These are phyloP conservation scores for Catagonus wagneri DNA, from an alignment of 2,113 vertebrate species.

Conservation along the genomic window DNA sequence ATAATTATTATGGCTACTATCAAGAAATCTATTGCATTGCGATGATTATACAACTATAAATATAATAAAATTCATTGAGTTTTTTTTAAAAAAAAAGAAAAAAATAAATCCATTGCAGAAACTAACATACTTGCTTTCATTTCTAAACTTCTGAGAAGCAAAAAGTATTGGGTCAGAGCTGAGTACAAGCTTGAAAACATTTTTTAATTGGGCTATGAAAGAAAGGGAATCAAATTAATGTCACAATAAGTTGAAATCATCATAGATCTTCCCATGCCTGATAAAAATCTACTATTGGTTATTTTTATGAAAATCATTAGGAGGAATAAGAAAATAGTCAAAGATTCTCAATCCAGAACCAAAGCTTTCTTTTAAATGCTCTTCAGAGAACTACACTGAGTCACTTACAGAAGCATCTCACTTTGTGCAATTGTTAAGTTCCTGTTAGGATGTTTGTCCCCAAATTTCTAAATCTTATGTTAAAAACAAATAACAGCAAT, in stretches of 20 bases:
- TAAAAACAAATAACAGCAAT: conserved; percentile 36
- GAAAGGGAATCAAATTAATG: not conserved
- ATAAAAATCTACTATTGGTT: conserved; percentile 15
- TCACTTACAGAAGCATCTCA: not conserved
- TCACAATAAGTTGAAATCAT: conserved; percentile 6
- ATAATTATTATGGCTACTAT: not conserved
- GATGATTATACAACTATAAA: too few relatives aligned
- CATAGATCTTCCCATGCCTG: not conserved
- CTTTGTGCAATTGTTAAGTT: not conserved
- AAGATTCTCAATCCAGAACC: not conserved
- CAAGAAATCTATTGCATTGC: not conserved
- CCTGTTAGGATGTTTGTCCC: not conserved
- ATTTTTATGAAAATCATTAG: conserved; percentile 49
- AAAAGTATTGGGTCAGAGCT: not conserved
- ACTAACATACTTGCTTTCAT: conserved; percentile 20
- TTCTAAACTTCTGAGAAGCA: conserved; percentile 40
- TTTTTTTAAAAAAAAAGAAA: not conserved
- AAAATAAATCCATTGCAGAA: not conserved
- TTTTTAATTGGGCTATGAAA: not conserved
- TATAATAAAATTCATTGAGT: too few relatives aligned
- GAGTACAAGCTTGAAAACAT: not conserved
- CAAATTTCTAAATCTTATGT: conserved; percentile 46
- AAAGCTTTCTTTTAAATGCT: conserved; percentile 46
- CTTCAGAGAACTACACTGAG: conserved; percentile 25
- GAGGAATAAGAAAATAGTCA: not conserved